phyloP scores from a whole-genome alignment of 2,888 invertebrate genomes.

The Epinotia demarniana region DNA sequence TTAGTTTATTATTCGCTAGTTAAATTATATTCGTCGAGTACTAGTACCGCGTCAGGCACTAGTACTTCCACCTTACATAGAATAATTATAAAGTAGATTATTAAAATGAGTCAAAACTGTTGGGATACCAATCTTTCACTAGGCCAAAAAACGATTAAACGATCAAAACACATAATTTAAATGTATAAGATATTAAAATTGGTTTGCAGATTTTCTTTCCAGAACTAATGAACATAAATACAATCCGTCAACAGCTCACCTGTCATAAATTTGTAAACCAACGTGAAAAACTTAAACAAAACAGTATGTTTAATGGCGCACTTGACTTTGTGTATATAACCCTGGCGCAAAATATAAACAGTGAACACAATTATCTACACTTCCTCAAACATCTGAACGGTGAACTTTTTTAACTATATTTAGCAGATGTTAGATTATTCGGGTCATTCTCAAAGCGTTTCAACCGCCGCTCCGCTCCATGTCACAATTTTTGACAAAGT shows the following conservation, averaged over 20 bases:
- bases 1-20: too few relatives aligned
- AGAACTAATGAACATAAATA: constrained; percentile 44
- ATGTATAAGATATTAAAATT: background rate
- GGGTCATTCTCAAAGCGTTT: too few relatives aligned
- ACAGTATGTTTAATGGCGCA: constrained; percentile 50
- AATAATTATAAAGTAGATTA: too few relatives aligned
- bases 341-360: constrained; percentile 54
- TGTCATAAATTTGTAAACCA: constrained; percentile 42
- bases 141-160: too few relatives aligned
- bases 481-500: too few relatives aligned
- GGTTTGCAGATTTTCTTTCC: constrained; percentile 6
- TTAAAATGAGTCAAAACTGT: too few relatives aligned
- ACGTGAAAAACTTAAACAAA: constrained; percentile 48
- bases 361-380: constrained; percentile 46
- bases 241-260: constrained; percentile 47
- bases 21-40: too few relatives aligned
- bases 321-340: constrained; percentile 58
- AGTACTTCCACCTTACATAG: too few relatives aligned
- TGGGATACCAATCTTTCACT: too few relatives aligned
- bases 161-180: background rate
- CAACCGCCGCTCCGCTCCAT: too few relatives aligned
- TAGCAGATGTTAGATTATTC: background rate
- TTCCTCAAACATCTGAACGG: constrained; percentile 32
- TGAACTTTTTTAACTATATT: constrained; percentile 22
- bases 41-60: too few relatives aligned